Evolutionary conservation across 2,888 invertebrate genomes (phyloP), one percentile per base, ranked within the genome.

Genomic region (Helleia helle): DNA sequence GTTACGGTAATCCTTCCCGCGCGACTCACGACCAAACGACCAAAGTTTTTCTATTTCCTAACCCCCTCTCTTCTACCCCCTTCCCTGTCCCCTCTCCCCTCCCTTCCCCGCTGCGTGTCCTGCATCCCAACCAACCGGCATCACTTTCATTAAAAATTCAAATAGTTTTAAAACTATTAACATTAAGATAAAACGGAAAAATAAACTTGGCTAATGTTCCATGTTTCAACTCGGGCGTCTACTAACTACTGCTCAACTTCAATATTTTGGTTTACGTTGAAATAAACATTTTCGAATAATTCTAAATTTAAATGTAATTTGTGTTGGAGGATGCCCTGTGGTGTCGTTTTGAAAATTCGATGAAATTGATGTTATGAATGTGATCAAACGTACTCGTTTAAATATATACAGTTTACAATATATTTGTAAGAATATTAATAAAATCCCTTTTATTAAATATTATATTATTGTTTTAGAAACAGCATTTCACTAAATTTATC

Each of bases 181-280:
- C 22, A 34, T 34, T 34, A 34, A 7, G 11, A 34, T 34, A 34
- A 34, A 34, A 34, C 22, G 11, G 22, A 34, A 22, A 18, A 34
- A 30, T 30, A 15, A 30, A 30, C 15, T 30, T 30, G 29, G 8
- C 14, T 13, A 7, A 8, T 8, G 29, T 15, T n/a, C 15, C 15
- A 15, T 18, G 6, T 15, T 15, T n/a, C 15, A 14, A 6, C 6
- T 15, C 5, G 30, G n/a, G 30, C 15, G 9, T 15, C 6, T 14
- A 9, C 25, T 6, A 4, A 8, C n/a, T 13, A 14, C 4, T 6
- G 11, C 28, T 11, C 2, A 11, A 15, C 15, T 5, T 2, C 14
- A 15, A 15, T 30, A 30, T 9, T 30, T 15, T 30, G 14, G 15
- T 9, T 30, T n/a, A 6, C 18, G 6, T 18, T 6, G 18, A 18